Percentiles rank a stretch among this genome's conserved stretches.
These are phyloP conservation scores for Takifugu ocellatus DNA, from an alignment of 2,797 vertebrate genomes.

Conservation along the genomic window DNA sequence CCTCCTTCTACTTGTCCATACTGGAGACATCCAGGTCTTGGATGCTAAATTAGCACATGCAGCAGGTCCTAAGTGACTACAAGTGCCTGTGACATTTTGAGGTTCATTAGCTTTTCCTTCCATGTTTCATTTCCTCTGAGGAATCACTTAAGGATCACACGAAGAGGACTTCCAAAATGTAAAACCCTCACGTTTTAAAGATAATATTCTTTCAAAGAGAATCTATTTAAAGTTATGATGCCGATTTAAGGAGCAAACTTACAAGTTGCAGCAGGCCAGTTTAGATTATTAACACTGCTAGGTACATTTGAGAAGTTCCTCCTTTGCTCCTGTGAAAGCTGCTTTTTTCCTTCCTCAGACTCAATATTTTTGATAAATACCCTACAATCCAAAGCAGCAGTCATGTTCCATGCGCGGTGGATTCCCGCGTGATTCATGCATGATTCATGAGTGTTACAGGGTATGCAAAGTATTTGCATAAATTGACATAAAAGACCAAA, in stretches of 20 bases:
- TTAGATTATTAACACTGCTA: constrained; percentile 9
- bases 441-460: constrained; percentile 6
- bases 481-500: constrained; percentile 21
- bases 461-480: constrained; percentile 28
- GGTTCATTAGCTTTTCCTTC: constrained; percentile 24
- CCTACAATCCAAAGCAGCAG: constrained; percentile 13
- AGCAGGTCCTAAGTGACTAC: constrained; percentile 19
- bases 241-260: constrained; percentile 24
- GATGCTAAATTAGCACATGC: background rate
- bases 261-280: background rate
- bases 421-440: constrained; percentile 27
- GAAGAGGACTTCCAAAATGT: constrained; percentile 54
- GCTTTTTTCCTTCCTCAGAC: constrained; percentile 4
- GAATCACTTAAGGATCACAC: constrained; percentile 48
- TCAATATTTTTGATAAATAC: constrained; percentile 4
- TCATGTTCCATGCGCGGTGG: constrained; percentile 2
- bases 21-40: no score
- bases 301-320: constrained; percentile 4
- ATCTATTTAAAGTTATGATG: constrained; percentile 37
- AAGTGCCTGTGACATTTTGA: constrained; percentile 48
- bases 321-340: constrained; percentile 3
- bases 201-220: constrained; percentile 36
- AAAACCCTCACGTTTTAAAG: constrained; percentile 27
- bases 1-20: constrained; percentile 13
- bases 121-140: constrained; percentile 9